A percentile compares a stretch with the other conserved stretches of the same genome.
Conservation (phyloP, 2,113 vertebrate genomes). For the Phaethornis superciliosus region DNA sequence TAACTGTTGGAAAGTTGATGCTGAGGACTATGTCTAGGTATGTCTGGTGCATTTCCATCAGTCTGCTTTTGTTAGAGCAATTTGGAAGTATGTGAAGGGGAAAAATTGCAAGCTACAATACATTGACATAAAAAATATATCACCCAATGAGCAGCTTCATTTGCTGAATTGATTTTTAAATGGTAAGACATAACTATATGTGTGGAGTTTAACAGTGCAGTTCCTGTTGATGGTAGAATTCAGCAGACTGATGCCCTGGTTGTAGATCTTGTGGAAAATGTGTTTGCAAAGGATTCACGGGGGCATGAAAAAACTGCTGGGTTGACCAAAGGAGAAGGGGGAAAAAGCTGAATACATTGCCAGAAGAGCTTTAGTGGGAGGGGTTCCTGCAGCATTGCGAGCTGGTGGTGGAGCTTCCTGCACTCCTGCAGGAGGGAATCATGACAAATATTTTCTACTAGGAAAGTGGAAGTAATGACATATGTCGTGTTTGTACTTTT, state of each 20-base stretch:
- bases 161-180: slow-evolving; percentile 1
- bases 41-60: neutral
- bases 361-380: neutral
- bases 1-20: neutral
- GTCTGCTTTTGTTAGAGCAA: neutral
- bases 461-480: slow-evolving; percentile 55
- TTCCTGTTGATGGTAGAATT: neutral
- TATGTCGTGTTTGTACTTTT: slow-evolving; percentile 51
- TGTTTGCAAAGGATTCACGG: neutral
- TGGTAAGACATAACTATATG: neutral
- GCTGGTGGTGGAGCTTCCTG: neutral
- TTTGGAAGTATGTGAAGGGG: neutral
- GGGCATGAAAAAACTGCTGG: neutral
- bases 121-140: neutral
- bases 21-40: neutral
- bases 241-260: neutral
- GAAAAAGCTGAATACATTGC: neutral
- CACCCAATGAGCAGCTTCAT: neutral
- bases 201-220: neutral
- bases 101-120: neutral
- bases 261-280: neutral
- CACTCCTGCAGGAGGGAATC: neutral
- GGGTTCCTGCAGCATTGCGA: neutral
- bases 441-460: slow-evolving; percentile 40
- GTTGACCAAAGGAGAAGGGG: neutral